Conservation (phyloP, 2,113 vertebrate genomes). For the Urocolius indicus region DNA sequence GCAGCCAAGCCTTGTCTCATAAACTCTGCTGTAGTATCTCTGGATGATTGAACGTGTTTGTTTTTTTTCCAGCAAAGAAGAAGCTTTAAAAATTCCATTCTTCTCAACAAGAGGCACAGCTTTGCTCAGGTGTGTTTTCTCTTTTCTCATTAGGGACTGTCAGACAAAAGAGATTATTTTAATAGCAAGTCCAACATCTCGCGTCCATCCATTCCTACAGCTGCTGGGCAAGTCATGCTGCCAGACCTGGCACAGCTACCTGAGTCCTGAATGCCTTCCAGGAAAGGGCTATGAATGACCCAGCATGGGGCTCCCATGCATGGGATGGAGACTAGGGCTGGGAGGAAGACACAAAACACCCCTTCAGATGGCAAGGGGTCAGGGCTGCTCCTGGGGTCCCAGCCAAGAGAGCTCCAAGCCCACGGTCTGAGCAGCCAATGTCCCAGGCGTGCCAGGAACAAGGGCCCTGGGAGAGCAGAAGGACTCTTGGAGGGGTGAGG, state of each 20-base stretch:
- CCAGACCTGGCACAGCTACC: background rate
- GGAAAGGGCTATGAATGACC: background rate
- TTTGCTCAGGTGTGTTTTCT: background rate
- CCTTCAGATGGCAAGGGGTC: background rate
- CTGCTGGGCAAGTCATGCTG: background rate
- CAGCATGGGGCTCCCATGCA: background rate
- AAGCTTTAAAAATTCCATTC: background rate
- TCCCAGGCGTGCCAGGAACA: rapidly evolving
- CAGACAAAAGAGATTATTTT: background rate
- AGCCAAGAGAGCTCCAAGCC: background rate
- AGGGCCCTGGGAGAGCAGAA: background rate
- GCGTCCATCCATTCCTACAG: background rate
- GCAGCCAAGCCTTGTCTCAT: background rate
- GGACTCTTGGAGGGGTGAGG: background rate
- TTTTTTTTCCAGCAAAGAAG: background rate
- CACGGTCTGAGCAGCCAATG: background rate
- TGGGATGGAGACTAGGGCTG: background rate
- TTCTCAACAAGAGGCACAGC: background rate
- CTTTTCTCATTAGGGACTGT: background rate
- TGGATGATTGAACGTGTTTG: background rate
- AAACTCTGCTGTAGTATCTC: background rate
- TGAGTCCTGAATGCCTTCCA: background rate
- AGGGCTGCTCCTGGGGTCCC: background rate
- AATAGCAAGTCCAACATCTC: background rate
- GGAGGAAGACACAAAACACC: background rate